A percentile compares a stretch with the other conserved stretches of the same genome.
Evolutionary conservation across 2,888 invertebrate genomes (phyloP).

Genomic region (Graphium colonna): DNA sequence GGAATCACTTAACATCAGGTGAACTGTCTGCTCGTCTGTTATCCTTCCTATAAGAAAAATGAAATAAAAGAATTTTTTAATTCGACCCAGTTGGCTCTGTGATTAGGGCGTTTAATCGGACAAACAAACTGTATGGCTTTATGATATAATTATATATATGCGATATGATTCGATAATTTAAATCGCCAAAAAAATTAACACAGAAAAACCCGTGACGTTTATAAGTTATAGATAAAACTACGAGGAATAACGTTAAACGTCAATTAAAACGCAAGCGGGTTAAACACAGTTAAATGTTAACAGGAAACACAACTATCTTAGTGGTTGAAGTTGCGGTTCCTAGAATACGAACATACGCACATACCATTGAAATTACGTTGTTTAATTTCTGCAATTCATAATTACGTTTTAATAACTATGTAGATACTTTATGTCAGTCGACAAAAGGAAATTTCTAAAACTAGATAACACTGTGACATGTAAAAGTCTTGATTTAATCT

Average conservation of each 20-base stretch:
- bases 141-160: too few species aligned
- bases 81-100: too few species aligned
- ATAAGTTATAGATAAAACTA: not conserved
- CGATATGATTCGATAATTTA: too few species aligned
- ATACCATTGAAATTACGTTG: not conserved
- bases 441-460: not conserved
- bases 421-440: not conserved
- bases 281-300: not conserved
- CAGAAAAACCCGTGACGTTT: too few species aligned
- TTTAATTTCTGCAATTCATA: not conserved
- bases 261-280: not conserved
- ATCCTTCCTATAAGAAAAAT: too few species aligned
- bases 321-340: not conserved
- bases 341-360: not conserved
- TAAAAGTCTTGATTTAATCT: conserved; percentile 6
- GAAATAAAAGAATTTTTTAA: too few species aligned
- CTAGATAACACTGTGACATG: not conserved
- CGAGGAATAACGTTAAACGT: not conserved
- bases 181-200: too few species aligned
- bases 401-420: not conserved
- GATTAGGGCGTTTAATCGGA: too few species aligned
- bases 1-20: too few species aligned
- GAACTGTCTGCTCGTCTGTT: too few species aligned
- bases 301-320: conserved; percentile 9
- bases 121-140: too few species aligned